A percentile compares a stretch with the other conserved stretches of the same genome.
These are phyloP conservation scores for Stigmatopora argus DNA, from an alignment of 2,113 vertebrate genomes.

Conservation along the genomic window DNA sequence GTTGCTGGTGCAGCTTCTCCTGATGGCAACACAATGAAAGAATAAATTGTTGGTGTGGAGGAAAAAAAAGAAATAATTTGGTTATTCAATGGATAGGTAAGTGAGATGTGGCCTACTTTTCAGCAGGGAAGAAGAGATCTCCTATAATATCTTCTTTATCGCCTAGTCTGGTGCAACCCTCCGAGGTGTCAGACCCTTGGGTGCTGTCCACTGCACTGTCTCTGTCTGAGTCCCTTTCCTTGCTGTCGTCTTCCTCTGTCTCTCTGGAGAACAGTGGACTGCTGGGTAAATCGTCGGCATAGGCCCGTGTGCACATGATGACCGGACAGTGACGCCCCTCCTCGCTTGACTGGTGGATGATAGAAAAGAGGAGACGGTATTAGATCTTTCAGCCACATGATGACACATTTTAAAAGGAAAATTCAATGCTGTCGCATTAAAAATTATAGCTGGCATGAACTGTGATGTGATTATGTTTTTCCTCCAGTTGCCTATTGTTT, in stretches of 20 bases:
- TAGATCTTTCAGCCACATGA: neutral
- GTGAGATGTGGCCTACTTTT: conserved; percentile 76
- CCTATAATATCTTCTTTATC: conserved; percentile 75
- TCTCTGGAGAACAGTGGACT: conserved; percentile 67
- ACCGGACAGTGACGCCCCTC: conserved; percentile 64
- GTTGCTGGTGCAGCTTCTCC: conserved; percentile 76
- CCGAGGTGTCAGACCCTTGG: conserved; percentile 77
- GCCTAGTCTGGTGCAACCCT: conserved; percentile 56
- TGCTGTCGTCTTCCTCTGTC: conserved; percentile 72
- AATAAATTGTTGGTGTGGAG: neutral
- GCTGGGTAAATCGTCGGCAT: conserved; percentile 61
- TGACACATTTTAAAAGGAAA: neutral
- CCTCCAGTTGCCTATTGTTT: too few species aligned
- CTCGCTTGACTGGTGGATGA: conserved; percentile 65
- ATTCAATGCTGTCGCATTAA: too few species aligned
- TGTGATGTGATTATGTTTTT: too few species aligned
- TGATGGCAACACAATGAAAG: conserved; percentile 39
- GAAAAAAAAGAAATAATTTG: neutral
- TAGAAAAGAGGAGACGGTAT: neutral
- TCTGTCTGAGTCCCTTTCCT: conserved; percentile 82
- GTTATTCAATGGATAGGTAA: neutral
- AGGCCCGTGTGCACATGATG: conserved; percentile 75
- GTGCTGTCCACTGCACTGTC: conserved; percentile 86
- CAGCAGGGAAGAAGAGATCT: conserved; percentile 78
- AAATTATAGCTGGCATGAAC: too few species aligned